Base-by-base conservation (phyloP, 1,140 invertebrate genomes). In the Lucilia cuprina region DNA sequence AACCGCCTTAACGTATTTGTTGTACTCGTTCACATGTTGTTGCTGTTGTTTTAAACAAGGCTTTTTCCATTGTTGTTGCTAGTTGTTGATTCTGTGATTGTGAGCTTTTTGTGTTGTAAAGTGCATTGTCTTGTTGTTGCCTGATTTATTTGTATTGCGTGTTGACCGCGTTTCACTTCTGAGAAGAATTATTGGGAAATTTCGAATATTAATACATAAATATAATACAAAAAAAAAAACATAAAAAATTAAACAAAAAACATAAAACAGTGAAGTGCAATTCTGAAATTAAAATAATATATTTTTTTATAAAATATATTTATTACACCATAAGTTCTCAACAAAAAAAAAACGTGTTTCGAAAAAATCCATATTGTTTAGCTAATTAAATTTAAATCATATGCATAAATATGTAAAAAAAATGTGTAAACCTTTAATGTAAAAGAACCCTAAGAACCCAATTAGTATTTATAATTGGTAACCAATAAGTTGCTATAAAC, bases 101-200 rank as follows among this genome's bases (percentile, higher is more conserved):
- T 70, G 19, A 70, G 41, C 50, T 70, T 70, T 70, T 70, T 70
- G 5, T 60, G 13, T 70, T 8, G 41, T 41, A 70, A 21, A 70
- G 21, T 70, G 65, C 50, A 70, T 70, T 70, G 21, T 70, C n/a
- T 21, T 70, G 65, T 21, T 70, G n/a, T 60, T 60, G 55, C 50
- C 10, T 77, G 5, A 41, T 41, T 41, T 41, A 41, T 41, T 41
- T 41, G 74, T 77, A 55, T 77, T 77, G 77, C 77, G 19, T 70
- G 65, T 21, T 80, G 77, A 49, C 77, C 77, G 77, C n/a, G 77
- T 50, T 80, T 80, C 77, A 50, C 77, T 80, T 80, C 8, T 80
- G 41, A 49, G 41, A 50, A 80, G 47, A 80, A 21, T 78, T 80
- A 49, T 80, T 50, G n/a, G 41, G n/a, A 49, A 80, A 49, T 41